Percentiles rank a stretch among this genome's conserved stretches.
These are phyloP conservation scores for Coptotermes formosanus DNA, from an alignment of 1,140 invertebrate genomes.

Conservation along the genomic window DNA sequence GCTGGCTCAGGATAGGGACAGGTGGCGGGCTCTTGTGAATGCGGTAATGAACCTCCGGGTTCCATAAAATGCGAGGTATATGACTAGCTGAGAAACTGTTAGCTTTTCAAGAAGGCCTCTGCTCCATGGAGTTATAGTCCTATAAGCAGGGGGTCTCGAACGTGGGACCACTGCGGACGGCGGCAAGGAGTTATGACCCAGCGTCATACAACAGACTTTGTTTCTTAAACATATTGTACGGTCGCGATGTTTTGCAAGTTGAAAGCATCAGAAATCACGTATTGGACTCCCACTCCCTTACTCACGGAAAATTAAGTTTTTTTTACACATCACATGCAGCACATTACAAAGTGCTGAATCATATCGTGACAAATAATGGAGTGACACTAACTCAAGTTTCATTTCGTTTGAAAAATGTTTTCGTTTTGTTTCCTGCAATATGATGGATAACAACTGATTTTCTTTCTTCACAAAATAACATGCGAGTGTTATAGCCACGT, in stretches of 20 bases:
- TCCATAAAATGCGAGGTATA: too few relatives aligned
- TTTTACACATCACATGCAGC: not conserved
- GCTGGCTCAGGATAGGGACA: too few relatives aligned
- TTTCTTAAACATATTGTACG: not conserved
- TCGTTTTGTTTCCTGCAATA: not conserved
- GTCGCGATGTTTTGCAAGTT: not conserved
- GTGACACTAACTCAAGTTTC: conserved; percentile 7
- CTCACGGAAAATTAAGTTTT: not conserved
- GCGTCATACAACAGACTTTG: not conserved
- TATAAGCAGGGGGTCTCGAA: too few relatives aligned
- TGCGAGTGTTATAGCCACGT: not conserved
- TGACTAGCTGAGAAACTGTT: too few relatives aligned
- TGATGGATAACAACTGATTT: not conserved
- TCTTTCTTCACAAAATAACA: not conserved
- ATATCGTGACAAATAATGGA: not conserved
- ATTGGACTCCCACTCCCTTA: not conserved
- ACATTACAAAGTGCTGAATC: not conserved
- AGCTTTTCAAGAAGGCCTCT: too few relatives aligned
- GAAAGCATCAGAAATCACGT: not conserved
- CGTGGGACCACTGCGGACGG: too few relatives aligned
- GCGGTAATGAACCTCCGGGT: too few relatives aligned
- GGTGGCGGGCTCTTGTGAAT: too few relatives aligned
- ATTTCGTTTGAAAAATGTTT: not conserved
- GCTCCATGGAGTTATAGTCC: too few relatives aligned
- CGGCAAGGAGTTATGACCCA: too few relatives aligned